phyloP scores from a whole-genome alignment of 1,140 invertebrate species.

The Triops longicaudatus region DNA sequence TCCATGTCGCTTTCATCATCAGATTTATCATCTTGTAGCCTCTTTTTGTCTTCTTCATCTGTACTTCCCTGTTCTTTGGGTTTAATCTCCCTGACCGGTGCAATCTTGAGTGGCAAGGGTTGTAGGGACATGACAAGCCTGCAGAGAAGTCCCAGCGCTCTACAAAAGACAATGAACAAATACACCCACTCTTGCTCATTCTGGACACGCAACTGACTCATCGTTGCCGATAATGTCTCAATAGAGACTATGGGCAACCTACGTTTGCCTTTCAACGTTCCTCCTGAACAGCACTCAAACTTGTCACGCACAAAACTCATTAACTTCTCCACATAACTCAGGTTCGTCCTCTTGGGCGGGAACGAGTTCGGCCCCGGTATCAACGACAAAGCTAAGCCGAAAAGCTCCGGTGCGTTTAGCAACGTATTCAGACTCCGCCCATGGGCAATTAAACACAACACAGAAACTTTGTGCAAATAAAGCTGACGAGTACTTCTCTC shows the following conservation, averaged over 20 bases:
- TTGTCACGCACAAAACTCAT: slow-evolving; percentile 63
- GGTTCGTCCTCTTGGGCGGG: slow-evolving; percentile 57
- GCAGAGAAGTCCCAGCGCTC: slow-evolving; percentile 68
- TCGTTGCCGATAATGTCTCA: slow-evolving; percentile 41
- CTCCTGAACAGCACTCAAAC: slow-evolving; percentile 38
- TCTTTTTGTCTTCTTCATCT: slow-evolving; percentile 31
- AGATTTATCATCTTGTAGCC: slow-evolving; percentile 25
- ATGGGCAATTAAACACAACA: slow-evolving; percentile 71
- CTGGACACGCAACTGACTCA: slow-evolving; percentile 54
- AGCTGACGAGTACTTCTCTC: not conserved
- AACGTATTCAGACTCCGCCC: slow-evolving; percentile 66
- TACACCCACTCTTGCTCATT: slow-evolving; percentile 49
- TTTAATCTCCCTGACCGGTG: slow-evolving; percentile 19
- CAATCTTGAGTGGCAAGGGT: slow-evolving; percentile 49
- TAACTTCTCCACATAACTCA: slow-evolving; percentile 65
- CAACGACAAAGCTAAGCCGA: slow-evolving; percentile 59
- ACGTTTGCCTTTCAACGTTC: slow-evolving; percentile 33
- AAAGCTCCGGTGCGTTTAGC: slow-evolving; percentile 56
- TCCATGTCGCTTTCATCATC: slow-evolving; percentile 9
- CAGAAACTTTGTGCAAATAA: slow-evolving; percentile 71
- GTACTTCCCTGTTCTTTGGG: slow-evolving; percentile 26
- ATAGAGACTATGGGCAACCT: slow-evolving; percentile 30
- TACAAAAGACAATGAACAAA: slow-evolving; percentile 63
- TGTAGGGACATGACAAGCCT: slow-evolving; percentile 60
- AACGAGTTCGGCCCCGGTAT: slow-evolving; percentile 60